Conservation (phyloP, 2,797 vertebrate genomes). For the Gambusia yucatana region DNA sequence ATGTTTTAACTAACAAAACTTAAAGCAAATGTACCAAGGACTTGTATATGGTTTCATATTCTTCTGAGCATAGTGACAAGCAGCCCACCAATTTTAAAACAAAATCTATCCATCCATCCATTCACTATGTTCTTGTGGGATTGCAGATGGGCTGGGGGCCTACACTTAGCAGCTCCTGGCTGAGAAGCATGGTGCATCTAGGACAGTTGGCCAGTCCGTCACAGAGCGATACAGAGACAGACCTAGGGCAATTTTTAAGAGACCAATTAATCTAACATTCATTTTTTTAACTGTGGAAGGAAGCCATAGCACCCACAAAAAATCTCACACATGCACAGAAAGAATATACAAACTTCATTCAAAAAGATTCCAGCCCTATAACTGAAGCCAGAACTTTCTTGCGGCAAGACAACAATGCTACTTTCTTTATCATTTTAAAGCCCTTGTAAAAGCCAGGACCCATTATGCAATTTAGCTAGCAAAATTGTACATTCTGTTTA, state of each 20-base stretch:
- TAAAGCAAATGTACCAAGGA: conserved; percentile 2
- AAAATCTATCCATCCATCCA: neutral
- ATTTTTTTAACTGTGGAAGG: neutral
- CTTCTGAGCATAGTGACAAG: neutral
- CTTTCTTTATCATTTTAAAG: neutral
- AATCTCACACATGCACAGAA: neutral
- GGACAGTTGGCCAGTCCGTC: neutral
- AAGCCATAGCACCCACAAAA: neutral
- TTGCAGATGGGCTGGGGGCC: neutral
- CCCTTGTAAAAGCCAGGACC: neutral
- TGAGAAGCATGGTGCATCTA: neutral
- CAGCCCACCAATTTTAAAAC: neutral
- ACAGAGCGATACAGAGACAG: neutral
- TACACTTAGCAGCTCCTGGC: neutral
- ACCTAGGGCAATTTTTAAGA: neutral
- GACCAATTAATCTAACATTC: neutral
- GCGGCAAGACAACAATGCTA: neutral
- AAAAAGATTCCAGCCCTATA: neutral
- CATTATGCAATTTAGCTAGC: neutral
- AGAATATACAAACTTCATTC: neutral
- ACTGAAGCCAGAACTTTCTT: neutral
- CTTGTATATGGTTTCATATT: neutral
- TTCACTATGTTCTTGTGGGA: neutral
- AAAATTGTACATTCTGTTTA: neutral
- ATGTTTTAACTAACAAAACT: neutral